phyloP scores from a whole-genome alignment of 2,888 invertebrate species.

The Atrina japonica region DNA sequence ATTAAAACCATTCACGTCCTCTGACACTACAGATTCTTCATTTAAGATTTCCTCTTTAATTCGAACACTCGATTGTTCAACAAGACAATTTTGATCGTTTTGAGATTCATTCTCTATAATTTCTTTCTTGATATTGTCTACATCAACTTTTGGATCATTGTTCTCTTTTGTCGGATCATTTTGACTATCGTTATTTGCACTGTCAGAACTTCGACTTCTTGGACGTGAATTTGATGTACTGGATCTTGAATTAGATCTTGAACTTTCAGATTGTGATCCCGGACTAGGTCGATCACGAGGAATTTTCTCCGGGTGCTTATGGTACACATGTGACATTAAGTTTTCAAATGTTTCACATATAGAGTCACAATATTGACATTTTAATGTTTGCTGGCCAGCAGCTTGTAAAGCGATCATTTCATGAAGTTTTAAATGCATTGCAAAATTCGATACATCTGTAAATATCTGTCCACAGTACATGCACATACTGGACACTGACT shows the following conservation, averaged over 20 bases:
- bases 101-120: not conserved
- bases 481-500: slow-evolving; percentile 61
- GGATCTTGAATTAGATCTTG: slow-evolving; percentile 18
- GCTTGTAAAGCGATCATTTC: slow-evolving; percentile 69
- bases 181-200: not conserved
- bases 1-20: not conserved
- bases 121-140: slow-evolving; percentile 12
- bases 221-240: slow-evolving; percentile 20
- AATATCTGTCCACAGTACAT: slow-evolving; percentile 74
- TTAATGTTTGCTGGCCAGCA: slow-evolving; percentile 56
- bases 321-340: slow-evolving; percentile 68
- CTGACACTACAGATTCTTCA: not conserved
- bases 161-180: not conserved
- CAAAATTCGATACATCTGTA: slow-evolving; percentile 63
- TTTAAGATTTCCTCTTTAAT: not conserved
- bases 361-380: slow-evolving; percentile 71
- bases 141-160: not conserved
- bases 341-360: slow-evolving; percentile 65
- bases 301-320: slow-evolving; percentile 49
- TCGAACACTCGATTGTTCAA: too few relatives aligned
- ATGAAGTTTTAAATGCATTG: slow-evolving; percentile 69
- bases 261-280: slow-evolving; percentile 3
- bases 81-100: too few relatives aligned
- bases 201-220: slow-evolving; percentile 2
- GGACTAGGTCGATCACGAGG: slow-evolving; percentile 20